Evolutionary conservation across 2,797 vertebrate species (phyloP), one percentile per base, ranked within the genome.

Genomic region (Semotilus atromaculatus): DNA sequence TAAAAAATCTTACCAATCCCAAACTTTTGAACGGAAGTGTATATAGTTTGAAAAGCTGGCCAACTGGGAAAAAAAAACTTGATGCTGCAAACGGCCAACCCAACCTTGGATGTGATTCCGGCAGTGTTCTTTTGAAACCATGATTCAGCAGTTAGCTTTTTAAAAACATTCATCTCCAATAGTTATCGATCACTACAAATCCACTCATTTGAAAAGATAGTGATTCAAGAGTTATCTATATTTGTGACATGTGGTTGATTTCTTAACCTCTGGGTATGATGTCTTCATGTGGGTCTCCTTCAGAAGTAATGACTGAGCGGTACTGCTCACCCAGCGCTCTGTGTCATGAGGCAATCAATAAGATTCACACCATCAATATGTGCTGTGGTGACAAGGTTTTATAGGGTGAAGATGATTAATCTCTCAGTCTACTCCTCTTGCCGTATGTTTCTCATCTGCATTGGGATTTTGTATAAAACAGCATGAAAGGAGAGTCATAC

Each of bases 321-420:
- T 45, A 80, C 43, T 83, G 60, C 84, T 76, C 70, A 83, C 76
- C 64, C 75, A 83, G 48, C 13, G 1, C 23, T 31, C 43, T 75
- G 38, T 80, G 75, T 74, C 85, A 86, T 43, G 26, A 82, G 31
- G 19, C 53, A 55, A 81, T 84, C 77, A 67, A 80, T 89, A 71
- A 81, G 36, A 85, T 67, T 80, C 40, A 86, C 81, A 38, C 34
- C 40, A 81, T 81, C 66, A 73, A 64, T 86, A 86, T 14, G n/a
- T 60, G 11, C 68, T 18, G 26, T n/a, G 34, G 55, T 48, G 66
- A 64, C n/a, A 51, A 60, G 51, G 8, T 53, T 86, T 82, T 82
- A 81, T 36, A 80, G 66, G 43, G 19, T 5, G 13, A 53, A n/a
- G 21, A 75, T 81, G 64, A 77, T 66, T 36, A 21, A 80, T 80